phyloP scores from a whole-genome alignment of 1,140 invertebrate species.

The Trichonephila clavipes region DNA sequence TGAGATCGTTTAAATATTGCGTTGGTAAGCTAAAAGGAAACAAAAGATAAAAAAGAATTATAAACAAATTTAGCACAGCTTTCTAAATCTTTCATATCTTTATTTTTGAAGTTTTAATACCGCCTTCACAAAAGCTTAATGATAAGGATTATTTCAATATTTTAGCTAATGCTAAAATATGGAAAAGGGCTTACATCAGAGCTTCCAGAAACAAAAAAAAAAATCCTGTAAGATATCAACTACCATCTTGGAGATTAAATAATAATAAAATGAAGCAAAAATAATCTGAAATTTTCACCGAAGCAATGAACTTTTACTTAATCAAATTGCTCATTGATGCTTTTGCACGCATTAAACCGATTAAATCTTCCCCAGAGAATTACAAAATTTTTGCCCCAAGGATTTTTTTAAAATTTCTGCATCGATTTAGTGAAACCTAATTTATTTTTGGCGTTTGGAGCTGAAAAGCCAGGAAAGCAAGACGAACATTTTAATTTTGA shows the following conservation, averaged over 20 bases:
- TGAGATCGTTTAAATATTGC: too few relatives aligned
- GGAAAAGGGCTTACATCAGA: background rate
- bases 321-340: conserved; percentile 6
- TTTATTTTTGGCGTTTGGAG: background rate
- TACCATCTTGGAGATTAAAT: conserved; percentile 12
- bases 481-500: conserved; percentile 5
- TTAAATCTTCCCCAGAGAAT: background rate
- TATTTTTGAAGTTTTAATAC: too few relatives aligned
- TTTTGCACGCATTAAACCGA: background rate
- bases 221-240: background rate
- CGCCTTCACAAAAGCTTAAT: background rate
- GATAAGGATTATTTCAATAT: background rate
- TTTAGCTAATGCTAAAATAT: background rate
- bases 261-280: conserved; percentile 1
- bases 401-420: background rate
- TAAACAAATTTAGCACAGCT: too few relatives aligned
- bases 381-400: background rate
- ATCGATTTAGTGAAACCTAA: background rate
- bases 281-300: conserved; percentile 1
- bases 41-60: too few relatives aligned
- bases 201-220: background rate
- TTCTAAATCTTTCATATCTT: too few relatives aligned
- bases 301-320: background rate
- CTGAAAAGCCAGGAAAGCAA: background rate
- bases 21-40: too few relatives aligned